Evolutionary conservation across 2,888 invertebrate genomes (phyloP).

Genomic region (Machimus atricapillus): DNA sequence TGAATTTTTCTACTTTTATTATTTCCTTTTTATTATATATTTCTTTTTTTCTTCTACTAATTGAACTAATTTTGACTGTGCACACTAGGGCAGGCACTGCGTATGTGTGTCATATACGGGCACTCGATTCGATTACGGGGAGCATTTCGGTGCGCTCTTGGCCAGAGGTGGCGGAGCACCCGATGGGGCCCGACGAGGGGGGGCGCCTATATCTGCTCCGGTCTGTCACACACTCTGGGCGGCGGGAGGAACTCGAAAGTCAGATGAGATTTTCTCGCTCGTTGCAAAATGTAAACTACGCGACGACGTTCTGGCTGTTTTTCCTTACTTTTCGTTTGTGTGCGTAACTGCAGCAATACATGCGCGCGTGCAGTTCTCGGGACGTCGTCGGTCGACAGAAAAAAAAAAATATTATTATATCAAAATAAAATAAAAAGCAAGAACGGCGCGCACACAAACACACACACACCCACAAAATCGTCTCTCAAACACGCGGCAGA

Average conservation of each 20-base stretch:
- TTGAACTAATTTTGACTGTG: slow-evolving; percentile 41
- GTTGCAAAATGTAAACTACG: slow-evolving; percentile 19
- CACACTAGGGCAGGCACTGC: slow-evolving; percentile 22
- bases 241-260: neutral
- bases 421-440: neutral
- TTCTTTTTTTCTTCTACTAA: slow-evolving; percentile 28
- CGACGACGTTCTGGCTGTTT: neutral
- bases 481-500: neutral
- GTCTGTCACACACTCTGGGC: neutral
- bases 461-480: neutral
- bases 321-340: neutral
- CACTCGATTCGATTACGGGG: neutral
- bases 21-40: neutral
- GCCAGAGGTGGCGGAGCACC: neutral
- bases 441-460: neutral
- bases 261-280: neutral
- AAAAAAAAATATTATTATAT: neutral
- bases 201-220: neutral
- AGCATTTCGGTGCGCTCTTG: slow-evolving; percentile 2
- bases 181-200: no score
- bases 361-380: neutral
- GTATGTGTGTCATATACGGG: neutral
- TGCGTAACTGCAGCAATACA: slow-evolving; percentile 20
- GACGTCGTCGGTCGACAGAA: neutral
- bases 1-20: slow-evolving; percentile 37